phyloP scores from a whole-genome alignment of 2,797 vertebrate genomes.

The Hemibagrus guttatus region DNA sequence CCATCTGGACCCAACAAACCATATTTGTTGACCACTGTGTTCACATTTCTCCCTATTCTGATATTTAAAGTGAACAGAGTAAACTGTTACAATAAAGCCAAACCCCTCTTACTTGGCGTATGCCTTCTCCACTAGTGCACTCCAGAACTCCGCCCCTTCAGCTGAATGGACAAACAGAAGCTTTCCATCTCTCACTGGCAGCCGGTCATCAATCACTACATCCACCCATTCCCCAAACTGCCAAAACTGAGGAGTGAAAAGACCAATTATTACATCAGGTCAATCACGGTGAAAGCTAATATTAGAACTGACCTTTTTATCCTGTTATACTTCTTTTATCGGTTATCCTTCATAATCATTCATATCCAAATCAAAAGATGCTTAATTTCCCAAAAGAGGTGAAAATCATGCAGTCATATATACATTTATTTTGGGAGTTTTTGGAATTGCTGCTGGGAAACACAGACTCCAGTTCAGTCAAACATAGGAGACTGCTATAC shows the following conservation, averaged over 20 bases:
- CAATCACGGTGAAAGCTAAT: not conserved
- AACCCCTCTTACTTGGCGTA: slow-evolving; percentile 78
- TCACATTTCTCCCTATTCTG: not conserved
- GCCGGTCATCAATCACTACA: slow-evolving; percentile 81
- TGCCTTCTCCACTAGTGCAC: slow-evolving; percentile 82
- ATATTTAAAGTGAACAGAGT: not conserved
- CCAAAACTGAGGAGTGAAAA: slow-evolving; percentile 76
- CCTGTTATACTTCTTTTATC: not conserved
- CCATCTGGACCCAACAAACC: not conserved
- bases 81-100: not conserved
- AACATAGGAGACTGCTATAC: too few species aligned
- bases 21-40: not conserved
- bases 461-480: not conserved
- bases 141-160: slow-evolving; percentile 82
- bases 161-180: slow-evolving; percentile 84
- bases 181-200: slow-evolving; percentile 80
- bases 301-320: not conserved
- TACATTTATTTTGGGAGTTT: not conserved
- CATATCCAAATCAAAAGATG: not conserved
- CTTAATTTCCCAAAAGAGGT: not conserved
- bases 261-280: not conserved
- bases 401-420: not conserved
- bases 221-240: slow-evolving; percentile 86
- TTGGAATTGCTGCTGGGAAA: not conserved
- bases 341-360: not conserved